Percentiles rank a stretch among this genome's conserved stretches.
Evolutionary conservation across 2,113 vertebrate genomes (phyloP).

Genomic region (Cisticola juncidis): DNA sequence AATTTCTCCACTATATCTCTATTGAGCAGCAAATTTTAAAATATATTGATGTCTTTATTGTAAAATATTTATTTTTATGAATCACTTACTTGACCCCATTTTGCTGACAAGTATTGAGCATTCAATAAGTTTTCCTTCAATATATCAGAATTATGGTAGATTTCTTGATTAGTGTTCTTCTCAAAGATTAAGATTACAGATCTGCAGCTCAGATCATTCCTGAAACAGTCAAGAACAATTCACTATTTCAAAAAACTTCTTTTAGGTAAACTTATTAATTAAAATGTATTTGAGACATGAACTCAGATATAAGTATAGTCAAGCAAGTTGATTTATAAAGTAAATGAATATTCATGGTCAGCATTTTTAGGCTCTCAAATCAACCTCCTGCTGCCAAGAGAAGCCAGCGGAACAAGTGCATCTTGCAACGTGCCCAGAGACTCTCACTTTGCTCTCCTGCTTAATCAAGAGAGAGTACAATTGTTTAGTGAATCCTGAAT

Average conservation of each 20-base stretch:
- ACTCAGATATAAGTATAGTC: neutral
- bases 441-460: neutral
- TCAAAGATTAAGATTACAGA: neutral
- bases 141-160: neutral
- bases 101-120: neutral
- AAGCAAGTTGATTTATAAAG: neutral
- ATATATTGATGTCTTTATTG: neutral
- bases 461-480: neutral
- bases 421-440: neutral
- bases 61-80: neutral
- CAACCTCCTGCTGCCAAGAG: neutral
- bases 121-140: neutral
- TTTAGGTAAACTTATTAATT: neutral
- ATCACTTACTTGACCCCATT: neutral
- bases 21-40: neutral
- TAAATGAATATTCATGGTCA: conserved; percentile 42
- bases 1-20: fast-evolving
- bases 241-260: neutral
- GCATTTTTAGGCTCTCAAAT: neutral
- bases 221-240: neutral
- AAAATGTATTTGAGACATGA: neutral
- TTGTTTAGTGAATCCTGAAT: neutral
- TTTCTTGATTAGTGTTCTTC: neutral
- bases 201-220: neutral
- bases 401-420: neutral